These are phyloP conservation scores for Colostygia pectinataria DNA, from an alignment of 2,888 invertebrate species.

Conservation along the genomic window DNA sequence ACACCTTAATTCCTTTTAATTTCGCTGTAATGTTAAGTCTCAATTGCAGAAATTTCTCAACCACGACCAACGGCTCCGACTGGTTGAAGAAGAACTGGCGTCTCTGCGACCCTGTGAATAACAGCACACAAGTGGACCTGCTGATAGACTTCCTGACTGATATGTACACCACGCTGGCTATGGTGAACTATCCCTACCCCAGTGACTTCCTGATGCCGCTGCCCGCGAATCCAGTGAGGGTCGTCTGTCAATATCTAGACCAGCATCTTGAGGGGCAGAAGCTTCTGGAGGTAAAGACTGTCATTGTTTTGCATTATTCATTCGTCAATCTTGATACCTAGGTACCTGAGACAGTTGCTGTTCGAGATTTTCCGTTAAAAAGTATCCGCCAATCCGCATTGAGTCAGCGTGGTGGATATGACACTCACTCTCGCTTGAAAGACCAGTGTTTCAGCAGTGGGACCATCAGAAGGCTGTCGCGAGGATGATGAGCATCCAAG, in stretches of 20 bases:
- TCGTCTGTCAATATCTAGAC: slow-evolving; percentile 82
- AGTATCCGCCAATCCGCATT: no score
- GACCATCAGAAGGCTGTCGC: no score
- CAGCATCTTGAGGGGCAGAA: slow-evolving; percentile 70
- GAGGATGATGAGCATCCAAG: no score
- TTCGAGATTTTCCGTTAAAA: no score
- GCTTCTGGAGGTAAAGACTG: slow-evolving; percentile 80
- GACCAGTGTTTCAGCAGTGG: no score
- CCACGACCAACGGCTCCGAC: slow-evolving; percentile 85
- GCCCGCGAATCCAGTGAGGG: slow-evolving; percentile 92
- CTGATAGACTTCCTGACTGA: slow-evolving; percentile 88
- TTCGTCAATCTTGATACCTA: no score
- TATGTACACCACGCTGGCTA: slow-evolving; percentile 91
- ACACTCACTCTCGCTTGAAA: no score
- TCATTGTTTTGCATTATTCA: no score
- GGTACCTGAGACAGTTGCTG: no score
- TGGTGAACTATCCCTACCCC: slow-evolving; percentile 97
- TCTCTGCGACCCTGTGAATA: slow-evolving; percentile 88
- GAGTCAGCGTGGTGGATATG: no score
- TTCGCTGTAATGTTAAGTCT: no score
- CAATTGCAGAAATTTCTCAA: slow-evolving; percentile 69
- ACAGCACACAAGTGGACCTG: slow-evolving; percentile 53
- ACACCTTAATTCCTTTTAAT: no score
- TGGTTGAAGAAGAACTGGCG: slow-evolving; percentile 89
- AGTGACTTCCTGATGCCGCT: slow-evolving; percentile 91